Evolutionary conservation across 2,113 vertebrate species (phyloP).

Genomic region (Malurus alboscapulatus): DNA sequence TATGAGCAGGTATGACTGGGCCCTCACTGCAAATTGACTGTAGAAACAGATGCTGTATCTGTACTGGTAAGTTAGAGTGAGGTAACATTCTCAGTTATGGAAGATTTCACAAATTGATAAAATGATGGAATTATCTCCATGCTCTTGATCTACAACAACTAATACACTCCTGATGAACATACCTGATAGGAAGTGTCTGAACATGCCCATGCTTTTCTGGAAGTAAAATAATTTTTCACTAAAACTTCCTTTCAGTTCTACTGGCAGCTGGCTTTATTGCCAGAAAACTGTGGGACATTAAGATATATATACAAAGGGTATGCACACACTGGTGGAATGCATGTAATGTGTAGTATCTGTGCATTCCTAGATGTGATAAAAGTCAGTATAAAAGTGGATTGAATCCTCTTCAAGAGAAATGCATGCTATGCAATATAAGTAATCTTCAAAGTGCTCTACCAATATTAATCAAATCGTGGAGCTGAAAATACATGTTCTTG

Average conservation of each 20-base stretch:
- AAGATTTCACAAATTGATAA: neutral
- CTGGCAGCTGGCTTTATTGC: neutral
- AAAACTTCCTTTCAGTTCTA: neutral
- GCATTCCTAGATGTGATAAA: neutral
- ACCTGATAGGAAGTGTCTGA: neutral
- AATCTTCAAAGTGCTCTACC: neutral
- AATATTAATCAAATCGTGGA: neutral
- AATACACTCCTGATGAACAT: neutral
- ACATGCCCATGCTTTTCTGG: neutral
- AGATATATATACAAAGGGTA: neutral
- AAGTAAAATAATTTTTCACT: neutral
- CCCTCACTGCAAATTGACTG: neutral
- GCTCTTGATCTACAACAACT: neutral
- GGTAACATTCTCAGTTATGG: neutral
- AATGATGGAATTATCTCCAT: neutral
- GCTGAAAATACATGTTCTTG: slow-evolving; percentile 16
- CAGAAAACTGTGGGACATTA: neutral
- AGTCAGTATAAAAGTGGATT: neutral
- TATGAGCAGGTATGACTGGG: neutral
- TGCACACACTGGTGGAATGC: neutral
- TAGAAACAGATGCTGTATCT: neutral
- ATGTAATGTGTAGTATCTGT: neutral
- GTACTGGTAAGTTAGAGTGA: neutral
- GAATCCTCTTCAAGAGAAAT: neutral
- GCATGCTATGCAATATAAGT: neutral